phyloP scores from a whole-genome alignment of 2,797 vertebrate genomes.

The Danio albolineatus region DNA sequence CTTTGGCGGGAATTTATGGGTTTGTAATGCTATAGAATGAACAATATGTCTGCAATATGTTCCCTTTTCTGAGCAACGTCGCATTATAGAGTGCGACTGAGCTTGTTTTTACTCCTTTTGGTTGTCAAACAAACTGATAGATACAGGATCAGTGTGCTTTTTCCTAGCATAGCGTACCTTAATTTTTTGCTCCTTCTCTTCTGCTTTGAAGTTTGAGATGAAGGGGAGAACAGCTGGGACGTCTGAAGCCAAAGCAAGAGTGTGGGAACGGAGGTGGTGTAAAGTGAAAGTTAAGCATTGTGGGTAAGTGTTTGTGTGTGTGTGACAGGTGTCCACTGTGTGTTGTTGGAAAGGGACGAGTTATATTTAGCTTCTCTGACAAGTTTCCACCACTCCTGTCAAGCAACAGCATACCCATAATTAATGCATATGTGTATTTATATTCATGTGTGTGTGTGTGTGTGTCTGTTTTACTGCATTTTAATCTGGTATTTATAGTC shows the following conservation, averaged over 20 bases:
- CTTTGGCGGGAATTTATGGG: slow-evolving; percentile 16
- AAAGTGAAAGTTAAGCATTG: slow-evolving; percentile 49
- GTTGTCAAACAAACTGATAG: slow-evolving; percentile 30
- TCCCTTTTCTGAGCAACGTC: neutral
- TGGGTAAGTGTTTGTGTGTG: slow-evolving; percentile 40
- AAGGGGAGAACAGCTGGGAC: slow-evolving; percentile 36
- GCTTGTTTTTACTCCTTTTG: neutral
- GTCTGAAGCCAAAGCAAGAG: slow-evolving; percentile 33
- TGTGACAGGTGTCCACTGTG: slow-evolving; percentile 48
- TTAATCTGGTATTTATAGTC: slow-evolving; percentile 8
- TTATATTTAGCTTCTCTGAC: slow-evolving; percentile 40
- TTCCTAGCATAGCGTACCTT: neutral
- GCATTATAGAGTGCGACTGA: neutral
- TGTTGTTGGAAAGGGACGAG: slow-evolving; percentile 38
- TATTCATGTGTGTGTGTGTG: neutral
- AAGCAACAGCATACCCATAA: slow-evolving; percentile 36
- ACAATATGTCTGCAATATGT: slow-evolving; percentile 8
- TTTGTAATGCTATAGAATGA: slow-evolving; percentile 5
- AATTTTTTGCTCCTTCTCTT: slow-evolving; percentile 18
- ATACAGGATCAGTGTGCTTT: neutral
- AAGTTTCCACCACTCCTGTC: slow-evolving; percentile 40
- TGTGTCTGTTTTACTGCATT: neutral
- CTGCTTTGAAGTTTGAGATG: slow-evolving; percentile 38
- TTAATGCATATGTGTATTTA: neutral
- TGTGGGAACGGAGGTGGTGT: slow-evolving; percentile 21